Base-by-base conservation (phyloP, 2,797 vertebrate genomes). In the Gorsachius magnificus region DNA sequence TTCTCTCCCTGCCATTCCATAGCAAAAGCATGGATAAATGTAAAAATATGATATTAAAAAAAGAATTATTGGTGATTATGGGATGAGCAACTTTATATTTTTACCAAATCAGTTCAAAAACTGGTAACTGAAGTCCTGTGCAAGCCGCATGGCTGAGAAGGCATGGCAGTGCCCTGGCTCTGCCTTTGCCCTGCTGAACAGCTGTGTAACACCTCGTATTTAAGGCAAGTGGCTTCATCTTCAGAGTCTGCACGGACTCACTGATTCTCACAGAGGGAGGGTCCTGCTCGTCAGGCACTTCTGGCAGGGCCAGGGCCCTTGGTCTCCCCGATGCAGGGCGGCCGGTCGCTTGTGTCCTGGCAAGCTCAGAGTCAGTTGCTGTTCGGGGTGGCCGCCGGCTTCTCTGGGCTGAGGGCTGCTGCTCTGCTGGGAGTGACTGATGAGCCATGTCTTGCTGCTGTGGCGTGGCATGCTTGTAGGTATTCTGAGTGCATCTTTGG, bases 141-240 rank as follows among this genome's bases (percentile, higher is more conserved):
- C 13, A 20, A 61, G 50, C 43, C 35, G 54, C 51, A 51, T 72
- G 53, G 56, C 56, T 77, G 46, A 4, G 29, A 75, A 83, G 46
- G 28, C 63, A 21, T 0, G 10, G 36, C 71, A 63, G 51, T 6
- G 13, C 17, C 41, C n/a, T 11, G 16, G 22, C 58, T 61, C 58
- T 76, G 43, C 29, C 69, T 79, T 65, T 77, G 48, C 18, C 20
- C 56, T 43, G 60, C 16, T 26, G 11, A 17, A 8, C 68, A 41
- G 38, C 61, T 18, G 26, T 8, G 43, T 26, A 43, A 43, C 0
- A 0, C 2, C 2, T 8, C 0, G 0, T 70, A 24, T 77, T 88
- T 43, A 70, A 63, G 76, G 53, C 48, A 63, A 28, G 60, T 5
- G 65, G 56, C 33, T 78, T 70, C 48, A 31, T 64, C 19, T 61